Conservation (phyloP, 2,888 invertebrate species). For the Rhingia rostrata region DNA sequence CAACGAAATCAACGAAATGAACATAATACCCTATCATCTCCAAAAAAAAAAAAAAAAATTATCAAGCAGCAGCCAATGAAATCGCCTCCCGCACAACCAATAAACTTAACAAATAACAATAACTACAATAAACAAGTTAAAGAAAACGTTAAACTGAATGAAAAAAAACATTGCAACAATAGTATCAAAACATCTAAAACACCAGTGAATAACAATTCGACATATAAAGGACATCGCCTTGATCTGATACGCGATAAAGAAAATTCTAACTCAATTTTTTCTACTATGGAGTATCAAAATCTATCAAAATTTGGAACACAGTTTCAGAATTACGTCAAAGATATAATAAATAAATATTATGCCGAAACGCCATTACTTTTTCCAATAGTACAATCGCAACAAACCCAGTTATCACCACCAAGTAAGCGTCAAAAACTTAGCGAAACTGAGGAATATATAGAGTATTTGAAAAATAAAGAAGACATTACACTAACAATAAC, state of each 20-base stretch:
- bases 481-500: slow-evolving; percentile 82
- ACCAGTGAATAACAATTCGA: slow-evolving; percentile 71
- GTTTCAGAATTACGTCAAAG: slow-evolving; percentile 83
- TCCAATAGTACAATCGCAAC: slow-evolving; percentile 77
- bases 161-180: slow-evolving; percentile 74
- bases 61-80: slow-evolving; percentile 81
- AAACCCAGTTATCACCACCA: slow-evolving; percentile 65
- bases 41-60: slow-evolving; percentile 77
- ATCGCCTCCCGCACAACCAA: slow-evolving; percentile 83
- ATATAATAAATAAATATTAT: slow-evolving; percentile 82
- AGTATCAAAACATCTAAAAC: slow-evolving; percentile 75
- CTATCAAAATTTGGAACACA: slow-evolving; percentile 82
- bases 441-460: slow-evolving; percentile 82
- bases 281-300: slow-evolving; percentile 82
- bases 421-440: slow-evolving; percentile 78
- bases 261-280: slow-evolving; percentile 79
- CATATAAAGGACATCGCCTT: slow-evolving; percentile 78
- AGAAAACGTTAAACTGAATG: slow-evolving; percentile 69
- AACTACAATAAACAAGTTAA: slow-evolving; percentile 69
- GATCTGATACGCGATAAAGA: slow-evolving; percentile 77
- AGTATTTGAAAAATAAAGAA: slow-evolving; percentile 82
- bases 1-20: slow-evolving; percentile 54
- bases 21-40: slow-evolving; percentile 77
- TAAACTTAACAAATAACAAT: slow-evolving; percentile 77
- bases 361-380: slow-evolving; percentile 81